Base-by-base conservation (phyloP, 2,888 invertebrate genomes). In the Calameuta filiformis region DNA sequence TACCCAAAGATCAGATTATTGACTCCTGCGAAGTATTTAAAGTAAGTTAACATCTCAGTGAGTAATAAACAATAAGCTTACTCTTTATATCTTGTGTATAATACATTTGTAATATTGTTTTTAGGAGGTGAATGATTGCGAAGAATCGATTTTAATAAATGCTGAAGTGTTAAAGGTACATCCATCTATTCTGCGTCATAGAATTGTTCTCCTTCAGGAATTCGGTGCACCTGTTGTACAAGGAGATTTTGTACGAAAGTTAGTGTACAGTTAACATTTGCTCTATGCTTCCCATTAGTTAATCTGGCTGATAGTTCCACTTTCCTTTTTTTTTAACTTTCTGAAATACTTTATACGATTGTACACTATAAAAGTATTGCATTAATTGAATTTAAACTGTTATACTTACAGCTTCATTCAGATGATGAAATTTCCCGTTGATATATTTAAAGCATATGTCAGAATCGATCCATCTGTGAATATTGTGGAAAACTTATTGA, bases 391-490 rank as follows among this genome's bases (percentile, higher is more conserved):
- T 23, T 56, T 56, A 56, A 23, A 56, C 23, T 2, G 2, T 75
- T 69, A 77, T 77, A 81, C 83, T 85, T 88, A 77, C 79, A 91
- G 91, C 12, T 93, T 91, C 82, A 80, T 89, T 0, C 83, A 84
- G 1, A 82, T 89, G 4, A 87, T 91, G 79, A 90, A 90, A 73
- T 90, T 91, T 77, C 86, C 86, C 12, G 87, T 93, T 6, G 69
- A 81, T 2, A 73, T 89, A 3, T 89, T 93, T 68, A 93, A 94
- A 87, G 82, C 87, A 0, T 81, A 88, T 30, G 80, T 89, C 0
- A 84, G 89, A 76, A 91, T 94, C 73, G 90, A 92, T 0, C 80
- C 83, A 3, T 82, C 92, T 78, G 77, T 87, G 1, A 88, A 93
- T 86, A 92, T 94, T 15, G 80, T 89, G 1, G 83, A 91, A 77